Base-by-base conservation (phyloP, 2,888 invertebrate genomes). In the Lasius platythorax region DNA sequence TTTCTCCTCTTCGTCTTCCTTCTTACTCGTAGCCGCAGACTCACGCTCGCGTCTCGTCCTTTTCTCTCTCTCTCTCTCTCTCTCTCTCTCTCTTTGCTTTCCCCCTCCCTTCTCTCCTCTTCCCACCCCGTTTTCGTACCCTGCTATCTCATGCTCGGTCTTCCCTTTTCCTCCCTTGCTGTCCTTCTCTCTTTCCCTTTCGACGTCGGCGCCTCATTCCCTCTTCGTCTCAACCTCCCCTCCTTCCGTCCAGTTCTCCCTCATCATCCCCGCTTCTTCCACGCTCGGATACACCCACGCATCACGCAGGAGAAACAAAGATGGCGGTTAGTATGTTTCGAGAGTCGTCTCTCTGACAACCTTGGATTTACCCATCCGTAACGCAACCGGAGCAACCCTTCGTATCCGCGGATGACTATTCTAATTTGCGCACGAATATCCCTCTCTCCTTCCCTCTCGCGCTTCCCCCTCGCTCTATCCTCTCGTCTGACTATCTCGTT, bases 321-420 rank as follows among this genome's bases (percentile, higher is more conserved):
- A 91, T 90, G 90, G 91, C 91, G 90, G 90, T 86, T 91, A 91
- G 93, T 92, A 91, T 94, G 94, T 95, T 94, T 94, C 93, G 92
- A 94, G 94, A 94, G 93, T 94, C 93, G 94, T 94, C 94, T 93
- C 94, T 94, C 94, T 94, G 94, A 93, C 94, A 95, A 95, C 94
- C 94, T 94, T 93, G 94, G 93, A 91, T 91, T 93, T 86, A 91
- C 91, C 94, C 93, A 94, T 90, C 92, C 92, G 93, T 91, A 91
- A 93, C 93, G 91, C 91, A 66, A 23, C 84, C 66, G 76, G 28
- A 84, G 86, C 91, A 89, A 89, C 91, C 89, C 88, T 87, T 64
- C 50, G 70, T 66, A 56, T 53, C 40, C 50, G 83, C 72, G 40
- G 58, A 64, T 63, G 76, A 68, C 67, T 74, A 53, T 23, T 76